Evolutionary conservation across 2,888 invertebrate genomes (phyloP).

Genomic region (Meandrusa payeni): DNA sequence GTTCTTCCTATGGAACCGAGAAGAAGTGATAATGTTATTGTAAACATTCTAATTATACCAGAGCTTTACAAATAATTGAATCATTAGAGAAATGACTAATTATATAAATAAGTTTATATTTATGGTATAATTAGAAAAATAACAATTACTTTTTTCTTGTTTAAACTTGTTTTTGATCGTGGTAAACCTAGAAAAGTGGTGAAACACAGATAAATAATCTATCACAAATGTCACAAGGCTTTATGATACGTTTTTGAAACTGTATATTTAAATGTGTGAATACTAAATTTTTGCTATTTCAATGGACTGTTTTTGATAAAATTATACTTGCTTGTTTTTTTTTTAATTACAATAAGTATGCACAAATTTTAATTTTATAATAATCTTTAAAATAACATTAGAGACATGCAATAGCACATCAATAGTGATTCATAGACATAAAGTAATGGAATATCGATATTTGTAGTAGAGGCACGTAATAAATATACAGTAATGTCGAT

Average conservation of each 20-base stretch:
- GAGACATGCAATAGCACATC: too few relatives aligned
- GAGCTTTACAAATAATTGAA: not conserved
- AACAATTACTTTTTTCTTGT: conserved; percentile 1
- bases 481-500: too few relatives aligned
- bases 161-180: conserved; percentile 1
- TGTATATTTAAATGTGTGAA: not conserved
- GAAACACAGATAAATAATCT: conserved; percentile 1
- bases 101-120: conserved; percentile 1
- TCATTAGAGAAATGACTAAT: not conserved
- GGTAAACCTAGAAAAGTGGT: conserved; percentile 1
- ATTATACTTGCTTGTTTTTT: not conserved
- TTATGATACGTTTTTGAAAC: not conserved
- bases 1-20: conserved; percentile 88
- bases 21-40: conserved; percentile 62
- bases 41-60: conserved; percentile 33
- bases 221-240: not conserved
- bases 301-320: conserved; percentile 9
- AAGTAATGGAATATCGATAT: too few relatives aligned
- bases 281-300: not conserved
- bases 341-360: not conserved
- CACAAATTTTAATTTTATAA: conserved; percentile 9
- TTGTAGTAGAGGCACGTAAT: too few relatives aligned
- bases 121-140: conserved; percentile 17
- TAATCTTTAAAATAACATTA: too few relatives aligned
- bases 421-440: too few relatives aligned